These are phyloP conservation scores for Channa maculata DNA, from an alignment of 2,113 vertebrate genomes.

Conservation along the genomic window DNA sequence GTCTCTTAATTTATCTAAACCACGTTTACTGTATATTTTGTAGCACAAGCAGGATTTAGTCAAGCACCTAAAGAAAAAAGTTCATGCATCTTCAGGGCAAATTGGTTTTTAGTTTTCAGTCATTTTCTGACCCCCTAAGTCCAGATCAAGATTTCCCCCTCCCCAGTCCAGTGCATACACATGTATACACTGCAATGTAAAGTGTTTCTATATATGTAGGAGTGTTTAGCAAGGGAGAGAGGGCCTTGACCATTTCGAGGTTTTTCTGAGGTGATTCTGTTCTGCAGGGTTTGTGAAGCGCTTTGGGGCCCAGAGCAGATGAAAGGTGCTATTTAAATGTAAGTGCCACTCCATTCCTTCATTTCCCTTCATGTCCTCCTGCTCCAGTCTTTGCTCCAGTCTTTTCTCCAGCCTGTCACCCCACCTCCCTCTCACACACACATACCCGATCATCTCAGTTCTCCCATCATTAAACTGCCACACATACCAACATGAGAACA, in stretches of 20 bases:
- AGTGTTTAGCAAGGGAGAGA: constrained; percentile 71
- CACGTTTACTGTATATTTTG: constrained; percentile 2
- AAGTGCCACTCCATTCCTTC: constrained; percentile 89
- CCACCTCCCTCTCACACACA: constrained; percentile 43
- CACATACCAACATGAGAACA: constrained; percentile 67
- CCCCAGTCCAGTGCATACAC: constrained; percentile 38
- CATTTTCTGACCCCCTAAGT: constrained; percentile 22
- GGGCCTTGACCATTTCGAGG: constrained; percentile 80
- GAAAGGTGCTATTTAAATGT: constrained; percentile 91
- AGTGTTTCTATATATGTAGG: constrained; percentile 64
- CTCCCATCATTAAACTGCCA: constrained; percentile 65
- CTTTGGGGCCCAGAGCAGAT: constrained; percentile 90
- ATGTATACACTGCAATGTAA: constrained; percentile 61
- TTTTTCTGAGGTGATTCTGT: constrained; percentile 89
- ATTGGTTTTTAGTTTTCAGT: constrained; percentile 8
- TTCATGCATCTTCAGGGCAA: constrained; percentile 13
- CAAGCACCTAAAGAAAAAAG: neutral
- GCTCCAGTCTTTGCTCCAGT: constrained; percentile 70
- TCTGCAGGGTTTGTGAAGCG: constrained; percentile 90
- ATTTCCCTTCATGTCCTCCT: constrained; percentile 84
- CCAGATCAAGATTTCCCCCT: neutral
- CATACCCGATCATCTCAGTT: constrained; percentile 55
- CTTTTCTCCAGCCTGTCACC: constrained; percentile 74
- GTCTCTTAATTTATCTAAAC: constrained; percentile 39
- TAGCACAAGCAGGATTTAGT: constrained; percentile 16